phyloP scores from a whole-genome alignment of 2,113 vertebrate genomes.

The Semicossyphus pulcher region DNA sequence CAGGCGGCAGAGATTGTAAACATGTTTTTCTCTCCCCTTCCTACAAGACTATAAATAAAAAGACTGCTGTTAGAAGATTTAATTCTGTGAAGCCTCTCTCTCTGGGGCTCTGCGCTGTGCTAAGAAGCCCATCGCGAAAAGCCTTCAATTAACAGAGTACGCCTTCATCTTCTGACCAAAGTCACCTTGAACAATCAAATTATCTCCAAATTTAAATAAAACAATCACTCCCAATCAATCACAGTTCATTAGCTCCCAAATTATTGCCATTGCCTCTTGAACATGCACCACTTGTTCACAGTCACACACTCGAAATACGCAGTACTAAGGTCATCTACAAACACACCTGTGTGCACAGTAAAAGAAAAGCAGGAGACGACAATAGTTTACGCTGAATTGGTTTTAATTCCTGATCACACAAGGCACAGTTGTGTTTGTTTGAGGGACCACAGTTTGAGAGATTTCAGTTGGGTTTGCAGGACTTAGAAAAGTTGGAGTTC shows the following conservation, averaged over 20 bases:
- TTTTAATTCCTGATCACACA: constrained; percentile 55
- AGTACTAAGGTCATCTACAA: constrained; percentile 34
- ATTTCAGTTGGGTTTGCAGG: constrained; percentile 9
- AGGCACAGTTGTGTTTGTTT: constrained; percentile 53
- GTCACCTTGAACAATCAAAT: constrained; percentile 80
- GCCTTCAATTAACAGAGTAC: constrained; percentile 70
- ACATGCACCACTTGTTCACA: not conserved
- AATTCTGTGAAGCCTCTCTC: constrained; percentile 68
- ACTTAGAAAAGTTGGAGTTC: constrained; percentile 35
- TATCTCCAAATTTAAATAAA: constrained; percentile 68
- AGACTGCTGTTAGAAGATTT: constrained; percentile 70
- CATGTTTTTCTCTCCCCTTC: constrained; percentile 66
- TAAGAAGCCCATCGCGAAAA: constrained; percentile 55
- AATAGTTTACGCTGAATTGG: constrained; percentile 10
- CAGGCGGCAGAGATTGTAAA: constrained; percentile 65
- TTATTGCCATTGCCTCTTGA: constrained; percentile 32
- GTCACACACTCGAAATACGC: not conserved
- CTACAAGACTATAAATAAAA: constrained; percentile 68
- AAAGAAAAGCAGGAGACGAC: not conserved
- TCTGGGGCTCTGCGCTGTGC: constrained; percentile 38
- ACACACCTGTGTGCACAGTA: constrained; percentile 29
- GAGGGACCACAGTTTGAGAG: constrained; percentile 37
- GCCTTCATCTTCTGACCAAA: constrained; percentile 71
- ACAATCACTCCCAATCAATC: constrained; percentile 66
- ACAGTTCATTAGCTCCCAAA: constrained; percentile 51